phyloP scores from a whole-genome alignment of 2,113 vertebrate genomes.

The Pluvialis apricaria region DNA sequence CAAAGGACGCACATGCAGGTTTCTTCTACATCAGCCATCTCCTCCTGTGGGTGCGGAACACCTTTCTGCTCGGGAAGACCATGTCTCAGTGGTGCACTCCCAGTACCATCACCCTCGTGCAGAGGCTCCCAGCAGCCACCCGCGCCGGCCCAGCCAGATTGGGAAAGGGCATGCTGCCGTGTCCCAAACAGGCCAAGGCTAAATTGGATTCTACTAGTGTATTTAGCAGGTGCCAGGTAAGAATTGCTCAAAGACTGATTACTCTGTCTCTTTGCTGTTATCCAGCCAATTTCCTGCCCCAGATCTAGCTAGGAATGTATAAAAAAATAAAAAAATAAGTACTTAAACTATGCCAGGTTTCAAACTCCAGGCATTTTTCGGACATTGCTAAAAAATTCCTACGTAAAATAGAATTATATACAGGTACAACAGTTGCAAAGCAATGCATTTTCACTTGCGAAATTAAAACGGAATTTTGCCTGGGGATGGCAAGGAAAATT shows the following conservation, averaged over 20 bases:
- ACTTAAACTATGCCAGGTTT: not conserved
- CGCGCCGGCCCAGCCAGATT: too few species aligned
- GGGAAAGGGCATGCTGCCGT: too few species aligned
- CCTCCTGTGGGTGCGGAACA: not conserved
- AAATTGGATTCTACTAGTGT: not conserved
- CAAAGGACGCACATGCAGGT: fast-evolving
- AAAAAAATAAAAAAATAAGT: not conserved
- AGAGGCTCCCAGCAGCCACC: not conserved
- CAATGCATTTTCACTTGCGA: not conserved
- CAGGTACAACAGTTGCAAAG: not conserved
- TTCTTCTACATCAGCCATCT: not conserved
- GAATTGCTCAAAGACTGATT: not conserved
- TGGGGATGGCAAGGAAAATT: not conserved
- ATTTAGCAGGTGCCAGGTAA: not conserved
- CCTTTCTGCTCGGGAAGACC: not conserved
- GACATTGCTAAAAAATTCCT: not conserved
- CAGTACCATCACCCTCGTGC: fast-evolving
- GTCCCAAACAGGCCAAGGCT: not conserved
- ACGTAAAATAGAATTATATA: not conserved
- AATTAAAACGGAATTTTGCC: not conserved
- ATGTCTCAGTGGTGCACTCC: not conserved
- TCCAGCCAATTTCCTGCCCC: not conserved
- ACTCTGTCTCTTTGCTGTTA: not conserved
- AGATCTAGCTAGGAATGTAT: not conserved
- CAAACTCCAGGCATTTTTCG: not conserved